Percentiles rank a stretch among this genome's conserved stretches.
These are phyloP conservation scores for Ceratitis capitata DNA, from an alignment of 1,140 invertebrate species.

Conservation along the genomic window DNA sequence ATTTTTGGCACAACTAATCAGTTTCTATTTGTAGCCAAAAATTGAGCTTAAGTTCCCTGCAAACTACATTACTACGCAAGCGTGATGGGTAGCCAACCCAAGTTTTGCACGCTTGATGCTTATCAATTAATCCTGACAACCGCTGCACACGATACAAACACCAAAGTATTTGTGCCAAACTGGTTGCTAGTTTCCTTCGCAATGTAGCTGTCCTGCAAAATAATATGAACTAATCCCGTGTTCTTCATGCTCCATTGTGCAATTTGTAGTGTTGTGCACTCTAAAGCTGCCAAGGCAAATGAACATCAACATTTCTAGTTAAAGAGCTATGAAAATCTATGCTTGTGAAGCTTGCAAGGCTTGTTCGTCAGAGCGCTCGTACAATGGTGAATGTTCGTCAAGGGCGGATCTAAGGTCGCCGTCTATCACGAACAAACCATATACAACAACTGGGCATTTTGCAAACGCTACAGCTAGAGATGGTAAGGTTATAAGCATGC, in stretches of 20 bases:
- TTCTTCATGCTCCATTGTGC: conserved; percentile 1
- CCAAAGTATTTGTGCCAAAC: not conserved
- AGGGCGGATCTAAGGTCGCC: not conserved
- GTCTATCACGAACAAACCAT: not conserved
- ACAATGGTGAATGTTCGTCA: not conserved
- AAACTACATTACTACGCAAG: not conserved
- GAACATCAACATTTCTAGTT: not conserved
- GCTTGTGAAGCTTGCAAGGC: not conserved
- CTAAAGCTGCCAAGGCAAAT: not conserved
- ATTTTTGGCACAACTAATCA: no score
- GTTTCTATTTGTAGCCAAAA: no score
- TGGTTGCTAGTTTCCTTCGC: not conserved
- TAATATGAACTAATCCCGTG: not conserved
- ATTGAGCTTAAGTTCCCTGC: not conserved
- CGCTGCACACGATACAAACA: not conserved
- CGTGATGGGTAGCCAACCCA: not conserved
- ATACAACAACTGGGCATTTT: not conserved
- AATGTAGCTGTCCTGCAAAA: not conserved
- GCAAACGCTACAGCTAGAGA: not conserved
- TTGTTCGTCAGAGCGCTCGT: not conserved
- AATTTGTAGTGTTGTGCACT: not conserved
- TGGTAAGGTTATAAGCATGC: not conserved
- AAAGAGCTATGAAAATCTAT: not conserved
- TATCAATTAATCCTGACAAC: conserved; percentile 34
- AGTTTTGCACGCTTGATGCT: not conserved